These are phyloP conservation scores for Ochropacha duplaris DNA, from an alignment of 2,888 invertebrate species.

Conservation along the genomic window DNA sequence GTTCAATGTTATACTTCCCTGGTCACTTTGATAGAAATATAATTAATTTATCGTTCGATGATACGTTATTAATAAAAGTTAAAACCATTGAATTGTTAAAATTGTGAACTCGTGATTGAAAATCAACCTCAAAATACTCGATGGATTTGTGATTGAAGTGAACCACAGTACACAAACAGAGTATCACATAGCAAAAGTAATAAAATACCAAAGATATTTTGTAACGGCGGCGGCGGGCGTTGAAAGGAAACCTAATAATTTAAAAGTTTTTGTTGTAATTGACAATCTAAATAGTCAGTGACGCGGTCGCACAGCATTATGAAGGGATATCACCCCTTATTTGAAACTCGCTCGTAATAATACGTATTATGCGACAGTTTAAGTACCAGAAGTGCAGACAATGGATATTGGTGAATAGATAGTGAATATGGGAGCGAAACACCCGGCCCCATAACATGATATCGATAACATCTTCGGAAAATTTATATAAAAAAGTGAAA, in stretches of 20 bases:
- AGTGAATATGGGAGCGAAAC: constrained; percentile 37
- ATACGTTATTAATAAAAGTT: constrained; percentile 20
- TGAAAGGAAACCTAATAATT: neutral
- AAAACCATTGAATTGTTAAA: constrained; percentile 5
- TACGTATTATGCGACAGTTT: constrained; percentile 55
- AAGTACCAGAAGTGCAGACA: constrained; percentile 49
- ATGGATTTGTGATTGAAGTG: neutral
- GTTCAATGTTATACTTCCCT: constrained; percentile 60
- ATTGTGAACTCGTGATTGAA: no score
- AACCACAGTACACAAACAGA: neutral
- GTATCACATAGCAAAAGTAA: neutral
- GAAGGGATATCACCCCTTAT: constrained; percentile 54
- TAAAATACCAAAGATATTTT: no score
- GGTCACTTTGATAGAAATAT: constrained; percentile 53
- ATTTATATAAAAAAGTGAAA: neutral
- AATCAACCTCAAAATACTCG: neutral
- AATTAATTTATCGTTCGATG: constrained; percentile 47
- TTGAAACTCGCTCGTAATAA: constrained; percentile 49
- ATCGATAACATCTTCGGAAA: neutral
- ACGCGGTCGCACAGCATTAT: constrained; percentile 38
- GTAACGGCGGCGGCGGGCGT: neutral
- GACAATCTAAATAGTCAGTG: constrained; percentile 35
- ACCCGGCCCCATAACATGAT: constrained; percentile 19
- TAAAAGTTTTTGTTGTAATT: constrained; percentile 6
- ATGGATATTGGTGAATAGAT: constrained; percentile 33